Base-by-base conservation (phyloP, 2,113 vertebrate species). In the Pomatorhinus ruficollis region DNA sequence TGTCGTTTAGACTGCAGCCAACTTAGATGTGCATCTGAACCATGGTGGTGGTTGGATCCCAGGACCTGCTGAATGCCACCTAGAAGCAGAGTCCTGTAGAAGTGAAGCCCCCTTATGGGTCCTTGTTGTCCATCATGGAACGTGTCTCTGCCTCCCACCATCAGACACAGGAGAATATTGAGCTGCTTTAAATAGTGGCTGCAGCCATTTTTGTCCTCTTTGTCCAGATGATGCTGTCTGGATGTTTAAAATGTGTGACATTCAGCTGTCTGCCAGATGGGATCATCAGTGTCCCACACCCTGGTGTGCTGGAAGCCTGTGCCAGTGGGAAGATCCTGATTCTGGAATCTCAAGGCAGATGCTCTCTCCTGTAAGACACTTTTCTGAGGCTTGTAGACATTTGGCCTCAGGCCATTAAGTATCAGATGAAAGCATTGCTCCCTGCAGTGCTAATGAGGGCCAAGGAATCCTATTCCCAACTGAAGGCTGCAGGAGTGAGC, bases 151-250 rank as follows among this genome's bases (percentile, higher is more conserved):
- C 82, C 45, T 75, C 45, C 33, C 3, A 4, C 68, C 33, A 3
- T 70, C 75, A 86, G 87, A 86, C 79, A 66, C 30, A 57, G 22
- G 15, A n/a, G 56, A 83, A 85, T 63, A 86, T 3, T 31, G 17
- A 87, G 64, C n/a, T 54, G 59, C 88, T 93, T 94, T 90, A 93
- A 90, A 93, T 96, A 96, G 93, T 18, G 4, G 44, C 87, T 70
- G 68, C 82, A 86, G 85, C 52, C 37, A 0, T 39, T 92, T 81
- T 50, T 80, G 71, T 65, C 47, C 33, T 83, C 50, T 35, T 66
- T 4, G 10, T 65, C 68, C 84, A 83, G 44, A 80, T 87, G 72
- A 75, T 83, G 71, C 90, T 86, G 92, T 94, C 92, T 93, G 90
- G 90, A 92, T 83, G 60, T 54, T 86, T 83, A 78, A 85, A 80